Conservation (phyloP, 2,113 vertebrate species). For the Anhinga rufa region DNA sequence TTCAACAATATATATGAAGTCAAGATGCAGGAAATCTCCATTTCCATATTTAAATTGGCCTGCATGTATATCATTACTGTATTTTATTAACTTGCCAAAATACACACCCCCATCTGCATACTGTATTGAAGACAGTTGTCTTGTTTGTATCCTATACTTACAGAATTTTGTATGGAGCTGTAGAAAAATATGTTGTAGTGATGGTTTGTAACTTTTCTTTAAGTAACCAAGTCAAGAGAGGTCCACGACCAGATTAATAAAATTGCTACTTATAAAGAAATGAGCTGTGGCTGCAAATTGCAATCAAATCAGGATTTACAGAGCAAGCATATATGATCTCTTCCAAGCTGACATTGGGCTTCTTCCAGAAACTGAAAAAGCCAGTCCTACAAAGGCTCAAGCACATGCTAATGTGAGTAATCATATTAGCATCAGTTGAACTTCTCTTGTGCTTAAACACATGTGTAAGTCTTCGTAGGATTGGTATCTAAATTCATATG, state of each 20-base stretch:
- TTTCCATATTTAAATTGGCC: conserved; percentile 20
- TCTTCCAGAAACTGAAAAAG: neutral
- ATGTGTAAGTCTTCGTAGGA: neutral
- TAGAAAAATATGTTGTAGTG: conserved; percentile 35
- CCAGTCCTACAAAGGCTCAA: neutral
- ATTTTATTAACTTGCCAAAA: conserved; percentile 18
- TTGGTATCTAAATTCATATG: conserved; percentile 21
- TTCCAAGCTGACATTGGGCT: neutral
- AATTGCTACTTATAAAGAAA: neutral
- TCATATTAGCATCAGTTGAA: neutral
- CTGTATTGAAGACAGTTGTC: neutral
- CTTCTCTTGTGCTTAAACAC: neutral
- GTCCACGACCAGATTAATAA: neutral
- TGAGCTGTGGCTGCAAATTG: neutral
- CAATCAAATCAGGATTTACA: neutral
- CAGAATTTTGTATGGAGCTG: neutral
- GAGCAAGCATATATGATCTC: neutral
- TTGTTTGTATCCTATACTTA: neutral
- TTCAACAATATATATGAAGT: conserved; percentile 22
- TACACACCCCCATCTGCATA: neutral
- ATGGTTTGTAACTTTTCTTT: conserved; percentile 36
- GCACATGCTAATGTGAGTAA: neutral
- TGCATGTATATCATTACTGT: neutral
- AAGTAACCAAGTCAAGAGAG: conserved; percentile 49
- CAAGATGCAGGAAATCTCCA: conserved; percentile 10